These are phyloP conservation scores for Nannobrachium achirus DNA, from an alignment of 2,113 vertebrate genomes.

Conservation along the genomic window DNA sequence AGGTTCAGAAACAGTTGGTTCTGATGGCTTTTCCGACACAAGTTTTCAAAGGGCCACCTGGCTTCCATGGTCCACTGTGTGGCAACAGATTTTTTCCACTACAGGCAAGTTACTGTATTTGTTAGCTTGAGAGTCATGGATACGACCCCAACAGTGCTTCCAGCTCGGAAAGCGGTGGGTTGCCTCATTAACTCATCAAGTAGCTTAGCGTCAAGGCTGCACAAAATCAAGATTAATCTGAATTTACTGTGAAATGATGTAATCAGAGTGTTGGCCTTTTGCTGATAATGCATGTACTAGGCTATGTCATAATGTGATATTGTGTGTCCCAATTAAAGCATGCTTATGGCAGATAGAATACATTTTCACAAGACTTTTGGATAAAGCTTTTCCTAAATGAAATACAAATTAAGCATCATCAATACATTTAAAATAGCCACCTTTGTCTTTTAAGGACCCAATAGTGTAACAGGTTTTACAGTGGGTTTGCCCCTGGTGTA, in stretches of 20 bases:
- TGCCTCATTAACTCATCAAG: slow-evolving; percentile 7
- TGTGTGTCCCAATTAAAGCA: neutral
- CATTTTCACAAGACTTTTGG: too few relatives aligned
- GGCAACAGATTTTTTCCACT: slow-evolving; percentile 44
- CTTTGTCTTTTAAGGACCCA: too few relatives aligned
- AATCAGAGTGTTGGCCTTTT: too few relatives aligned
- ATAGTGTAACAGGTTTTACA: too few relatives aligned
- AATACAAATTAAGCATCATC: too few relatives aligned
- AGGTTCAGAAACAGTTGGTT: slow-evolving; percentile 54
- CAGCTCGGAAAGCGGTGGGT: slow-evolving; percentile 21
- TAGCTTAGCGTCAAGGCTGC: slow-evolving; percentile 4
- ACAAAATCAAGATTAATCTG: neutral
- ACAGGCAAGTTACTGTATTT: slow-evolving; percentile 48
- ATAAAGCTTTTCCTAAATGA: too few relatives aligned
- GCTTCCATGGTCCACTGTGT: slow-evolving; percentile 47
- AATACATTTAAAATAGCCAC: too few relatives aligned
- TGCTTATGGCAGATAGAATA: neutral
- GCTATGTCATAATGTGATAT: neutral
- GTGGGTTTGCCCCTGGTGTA: too few relatives aligned
- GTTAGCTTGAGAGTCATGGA: slow-evolving; percentile 38
- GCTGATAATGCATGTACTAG: neutral
- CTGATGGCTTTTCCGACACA: slow-evolving; percentile 49
- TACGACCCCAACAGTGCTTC: slow-evolving; percentile 11
- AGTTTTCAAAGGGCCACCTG: slow-evolving; percentile 34
- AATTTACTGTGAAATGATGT: too few relatives aligned